Conservation (phyloP, 1,140 invertebrate species). For the Brachionus paranguensis region DNA sequence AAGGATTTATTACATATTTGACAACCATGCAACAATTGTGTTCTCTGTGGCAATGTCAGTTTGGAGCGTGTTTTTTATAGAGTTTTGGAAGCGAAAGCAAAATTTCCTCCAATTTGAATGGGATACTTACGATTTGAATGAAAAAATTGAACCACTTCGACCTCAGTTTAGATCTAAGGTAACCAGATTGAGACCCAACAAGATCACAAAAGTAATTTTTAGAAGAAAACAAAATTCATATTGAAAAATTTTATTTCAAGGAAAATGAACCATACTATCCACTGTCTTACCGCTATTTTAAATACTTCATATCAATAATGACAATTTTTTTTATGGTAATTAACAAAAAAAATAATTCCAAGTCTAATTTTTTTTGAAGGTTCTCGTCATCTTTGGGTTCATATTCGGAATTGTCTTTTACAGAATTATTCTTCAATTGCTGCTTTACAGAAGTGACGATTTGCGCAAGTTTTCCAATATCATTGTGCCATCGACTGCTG, state of each 20-base stretch:
- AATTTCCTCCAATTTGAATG: constrained; percentile 14
- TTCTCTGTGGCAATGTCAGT: constrained; percentile 96
- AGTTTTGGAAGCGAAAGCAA: constrained; percentile 32
- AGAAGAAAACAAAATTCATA: neutral
- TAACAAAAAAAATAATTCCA: neutral
- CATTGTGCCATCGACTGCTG: constrained; percentile 63
- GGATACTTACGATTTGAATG: neutral
- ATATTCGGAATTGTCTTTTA: constrained; percentile 87
- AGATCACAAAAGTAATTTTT: constrained; percentile 14
- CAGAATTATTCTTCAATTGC: constrained; percentile 69
- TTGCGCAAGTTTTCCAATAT: constrained; percentile 78
- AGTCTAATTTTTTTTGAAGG: constrained; percentile 57
- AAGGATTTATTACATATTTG: constrained; percentile 67
- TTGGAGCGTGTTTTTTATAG: constrained; percentile 44
- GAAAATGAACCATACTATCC: constrained; percentile 48
- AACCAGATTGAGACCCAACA: neutral
- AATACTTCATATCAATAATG: constrained; percentile 47
- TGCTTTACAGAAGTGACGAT: constrained; percentile 48
- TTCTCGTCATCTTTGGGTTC: constrained; percentile 71
- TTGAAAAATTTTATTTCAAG: neutral
- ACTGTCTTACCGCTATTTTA: constrained; percentile 43
- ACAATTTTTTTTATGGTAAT: neutral
- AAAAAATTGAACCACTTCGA: neutral
- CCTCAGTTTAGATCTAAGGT: constrained; percentile 16
- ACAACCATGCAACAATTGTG: constrained; percentile 89